These are phyloP conservation scores for Cynoglossus semilaevis DNA, from an alignment of 2,113 vertebrate species.

Conservation along the genomic window DNA sequence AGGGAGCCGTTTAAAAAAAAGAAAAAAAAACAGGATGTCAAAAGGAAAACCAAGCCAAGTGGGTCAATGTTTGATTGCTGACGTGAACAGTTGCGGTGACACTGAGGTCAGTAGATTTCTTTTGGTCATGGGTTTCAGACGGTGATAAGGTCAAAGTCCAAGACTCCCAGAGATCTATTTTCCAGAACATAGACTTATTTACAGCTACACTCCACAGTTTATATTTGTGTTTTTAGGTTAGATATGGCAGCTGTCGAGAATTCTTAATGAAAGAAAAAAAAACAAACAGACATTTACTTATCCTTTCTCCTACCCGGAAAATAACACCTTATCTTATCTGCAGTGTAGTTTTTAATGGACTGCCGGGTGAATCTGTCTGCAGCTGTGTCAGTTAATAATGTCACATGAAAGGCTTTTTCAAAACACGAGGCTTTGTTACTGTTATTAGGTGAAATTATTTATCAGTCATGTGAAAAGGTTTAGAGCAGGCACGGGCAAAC, in stretches of 20 bases:
- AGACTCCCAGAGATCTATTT: no score
- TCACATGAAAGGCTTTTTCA: constrained; percentile 58
- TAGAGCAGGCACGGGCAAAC: no score
- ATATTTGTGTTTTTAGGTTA: no score
- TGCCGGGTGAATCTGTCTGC: neutral
- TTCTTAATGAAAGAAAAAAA: neutral
- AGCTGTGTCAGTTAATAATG: constrained; percentile 39
- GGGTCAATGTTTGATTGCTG: neutral
- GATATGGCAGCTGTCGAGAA: no score
- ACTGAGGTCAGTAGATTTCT: neutral
- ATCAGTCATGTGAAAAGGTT: constrained; percentile 25
- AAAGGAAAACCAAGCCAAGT: neutral
- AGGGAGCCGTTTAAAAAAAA: constrained; percentile 4
- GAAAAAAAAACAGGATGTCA: neutral
- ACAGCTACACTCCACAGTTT: no score
- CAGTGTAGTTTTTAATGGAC: constrained; percentile 7
- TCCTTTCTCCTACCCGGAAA: constrained; percentile 24
- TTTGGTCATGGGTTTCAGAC: neutral
- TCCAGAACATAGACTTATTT: no score
- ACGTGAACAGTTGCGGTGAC: neutral
- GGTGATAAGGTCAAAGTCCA: neutral
- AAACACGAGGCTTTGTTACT: constrained; percentile 40
- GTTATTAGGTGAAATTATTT: constrained; percentile 46
- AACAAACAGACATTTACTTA: constrained; percentile 10
- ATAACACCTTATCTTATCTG: constrained; percentile 38